phyloP scores from a whole-genome alignment of 2,888 invertebrate species.

The Tuberolachnus salignus region DNA sequence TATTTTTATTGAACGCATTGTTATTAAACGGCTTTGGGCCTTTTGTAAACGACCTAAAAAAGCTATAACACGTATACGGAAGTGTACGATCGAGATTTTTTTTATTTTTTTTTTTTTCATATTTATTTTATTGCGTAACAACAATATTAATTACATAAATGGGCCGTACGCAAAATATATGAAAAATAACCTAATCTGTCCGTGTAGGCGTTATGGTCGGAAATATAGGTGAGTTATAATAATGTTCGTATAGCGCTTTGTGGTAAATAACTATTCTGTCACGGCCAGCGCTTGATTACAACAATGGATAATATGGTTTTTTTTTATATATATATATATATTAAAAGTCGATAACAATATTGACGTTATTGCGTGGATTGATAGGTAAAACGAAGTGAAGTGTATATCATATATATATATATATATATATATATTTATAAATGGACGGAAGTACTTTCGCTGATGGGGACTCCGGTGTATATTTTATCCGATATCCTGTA shows the following conservation, averaged over 20 bases:
- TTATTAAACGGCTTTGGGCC: no score
- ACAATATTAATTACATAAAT: background rate
- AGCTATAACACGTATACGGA: no score
- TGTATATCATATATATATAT: no score
- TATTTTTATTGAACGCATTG: no score
- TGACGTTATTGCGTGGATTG: background rate
- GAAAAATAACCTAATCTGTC: background rate
- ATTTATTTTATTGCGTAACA: background rate
- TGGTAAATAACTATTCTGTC: constrained; percentile 7
- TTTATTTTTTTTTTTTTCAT: background rate
- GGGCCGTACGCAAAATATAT: background rate
- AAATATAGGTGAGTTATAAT: background rate
- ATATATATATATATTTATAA: background rate
- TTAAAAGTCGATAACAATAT: constrained; percentile 1
- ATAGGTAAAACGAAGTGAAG: background rate
- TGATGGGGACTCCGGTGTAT: background rate
- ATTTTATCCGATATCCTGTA: background rate
- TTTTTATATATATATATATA: background rate
- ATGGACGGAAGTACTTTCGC: background rate
- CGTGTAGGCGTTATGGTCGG: background rate
- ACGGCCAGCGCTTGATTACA: background rate
- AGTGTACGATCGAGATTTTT: no score
- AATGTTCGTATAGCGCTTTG: background rate
- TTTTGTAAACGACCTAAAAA: no score
- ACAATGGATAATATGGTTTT: background rate